phyloP scores from a whole-genome alignment of 64 coral and sea anemone genomes.

The Stylophora pistillata region DNA sequence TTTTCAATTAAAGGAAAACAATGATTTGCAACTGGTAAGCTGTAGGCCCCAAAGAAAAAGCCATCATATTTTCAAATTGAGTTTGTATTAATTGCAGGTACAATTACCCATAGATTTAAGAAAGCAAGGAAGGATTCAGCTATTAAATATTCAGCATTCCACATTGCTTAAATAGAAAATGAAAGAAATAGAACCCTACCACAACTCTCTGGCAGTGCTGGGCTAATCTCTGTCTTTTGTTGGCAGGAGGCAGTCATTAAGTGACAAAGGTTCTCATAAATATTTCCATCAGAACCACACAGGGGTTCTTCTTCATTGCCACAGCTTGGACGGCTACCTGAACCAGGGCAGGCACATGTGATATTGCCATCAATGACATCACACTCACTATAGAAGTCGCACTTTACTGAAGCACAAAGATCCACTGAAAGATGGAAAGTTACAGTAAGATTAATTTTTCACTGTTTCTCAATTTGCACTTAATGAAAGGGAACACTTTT shows the following conservation, averaged over 20 bases:
- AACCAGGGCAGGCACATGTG: constrained; percentile 25
- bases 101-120: not conserved
- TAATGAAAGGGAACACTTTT: not conserved
- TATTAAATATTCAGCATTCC: not conserved
- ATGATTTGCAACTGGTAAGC: too few species aligned
- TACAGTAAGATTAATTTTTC: not conserved
- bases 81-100: too few species aligned
- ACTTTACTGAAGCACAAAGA: not conserved
- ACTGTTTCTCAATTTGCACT: not conserved
- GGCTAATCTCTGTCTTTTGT: not conserved
- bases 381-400: constrained; percentile 15
- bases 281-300: constrained; percentile 9
- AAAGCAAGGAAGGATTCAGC: not conserved
- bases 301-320: constrained; percentile 19
- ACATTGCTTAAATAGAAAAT: not conserved
- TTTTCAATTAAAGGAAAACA: too few species aligned
- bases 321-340: constrained; percentile 8
- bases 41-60: too few species aligned
- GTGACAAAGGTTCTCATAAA: constrained; percentile 11
- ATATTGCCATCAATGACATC: not conserved
- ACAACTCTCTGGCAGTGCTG: constrained; percentile 9
- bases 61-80: too few species aligned
- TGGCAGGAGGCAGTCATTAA: constrained; percentile 20
- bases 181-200: not conserved
- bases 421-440: not conserved